Evolutionary conservation across 2,888 invertebrate genomes (phyloP).

Genomic region (Drosophila fungiperda): DNA sequence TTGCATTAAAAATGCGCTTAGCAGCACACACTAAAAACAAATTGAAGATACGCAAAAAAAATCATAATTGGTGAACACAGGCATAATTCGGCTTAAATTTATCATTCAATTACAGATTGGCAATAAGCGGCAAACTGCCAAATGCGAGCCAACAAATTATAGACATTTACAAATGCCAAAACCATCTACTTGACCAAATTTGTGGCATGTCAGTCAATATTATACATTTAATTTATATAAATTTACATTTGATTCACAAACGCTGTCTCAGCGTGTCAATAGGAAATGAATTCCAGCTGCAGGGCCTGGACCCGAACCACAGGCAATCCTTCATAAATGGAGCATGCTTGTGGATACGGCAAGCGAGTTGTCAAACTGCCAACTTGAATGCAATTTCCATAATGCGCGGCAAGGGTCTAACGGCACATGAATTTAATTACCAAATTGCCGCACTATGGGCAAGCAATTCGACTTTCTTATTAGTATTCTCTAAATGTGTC

Average conservation of each 20-base stretch:
- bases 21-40: constrained; percentile 7
- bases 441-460: constrained; percentile 48
- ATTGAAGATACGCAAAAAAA: constrained; percentile 1
- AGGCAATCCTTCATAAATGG: constrained; percentile 11
- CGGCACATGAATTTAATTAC: constrained; percentile 79
- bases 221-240: background rate
- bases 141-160: constrained; percentile 16
- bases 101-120: constrained; percentile 15
- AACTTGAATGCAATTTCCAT: constrained; percentile 77
- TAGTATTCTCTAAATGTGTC: background rate
- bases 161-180: constrained; percentile 13
- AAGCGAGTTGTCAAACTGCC: constrained; percentile 36
- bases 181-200: constrained; percentile 32
- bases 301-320: too few relatives aligned
- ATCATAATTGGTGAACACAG: constrained; percentile 18
- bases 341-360: constrained; percentile 17
- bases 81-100: constrained; percentile 19
- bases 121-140: constrained; percentile 1
- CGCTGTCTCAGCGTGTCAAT: constrained; percentile 39
- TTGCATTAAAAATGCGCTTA: constrained; percentile 66
- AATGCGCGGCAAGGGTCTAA: constrained; percentile 59
- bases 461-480: background rate
- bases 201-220: constrained; percentile 35
- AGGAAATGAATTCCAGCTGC: constrained; percentile 54
- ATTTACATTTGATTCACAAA: background rate